phyloP scores from a whole-genome alignment of 2,113 vertebrate species.

The Narcine bancroftii region DNA sequence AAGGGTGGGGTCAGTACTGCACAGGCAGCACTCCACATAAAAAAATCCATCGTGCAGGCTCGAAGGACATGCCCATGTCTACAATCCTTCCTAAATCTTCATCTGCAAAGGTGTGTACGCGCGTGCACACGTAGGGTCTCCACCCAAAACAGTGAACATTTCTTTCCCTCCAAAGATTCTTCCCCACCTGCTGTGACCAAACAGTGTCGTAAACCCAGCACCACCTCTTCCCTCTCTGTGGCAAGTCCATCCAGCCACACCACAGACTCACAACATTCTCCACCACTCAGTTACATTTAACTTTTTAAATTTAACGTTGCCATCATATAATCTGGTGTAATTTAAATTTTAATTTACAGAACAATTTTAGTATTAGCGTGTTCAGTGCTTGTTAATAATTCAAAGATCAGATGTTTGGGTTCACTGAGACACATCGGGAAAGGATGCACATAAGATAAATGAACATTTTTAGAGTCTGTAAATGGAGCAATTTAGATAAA shows the following conservation, averaged over 20 bases:
- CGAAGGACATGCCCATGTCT: too few species aligned
- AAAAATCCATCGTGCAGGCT: too few species aligned
- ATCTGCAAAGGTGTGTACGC: too few species aligned
- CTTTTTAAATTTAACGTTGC: not conserved
- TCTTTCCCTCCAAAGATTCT: too few species aligned
- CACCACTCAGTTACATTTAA: not conserved
- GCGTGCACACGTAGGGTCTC: too few species aligned
- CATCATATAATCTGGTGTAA: not conserved
- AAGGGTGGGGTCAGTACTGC: too few species aligned
- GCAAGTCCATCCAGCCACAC: not conserved
- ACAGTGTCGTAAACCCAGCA: too few species aligned
- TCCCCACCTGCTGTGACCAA: too few species aligned
- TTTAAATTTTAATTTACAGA: not conserved
- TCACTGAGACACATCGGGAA: conserved; percentile 54
- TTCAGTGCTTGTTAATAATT: not conserved
- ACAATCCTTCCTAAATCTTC: too few species aligned
- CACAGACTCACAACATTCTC: not conserved
- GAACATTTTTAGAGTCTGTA: conserved; percentile 53
- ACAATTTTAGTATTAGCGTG: not conserved
- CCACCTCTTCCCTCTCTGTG: not conserved
- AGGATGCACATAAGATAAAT: conserved; percentile 46
- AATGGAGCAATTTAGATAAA: conserved; percentile 67
- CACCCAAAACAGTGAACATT: too few species aligned
- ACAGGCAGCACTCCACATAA: too few species aligned
- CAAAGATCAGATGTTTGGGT: conserved; percentile 46